Evolutionary conservation across 2,113 vertebrate species (phyloP).

Genomic region (Ochotona curzoniae): DNA sequence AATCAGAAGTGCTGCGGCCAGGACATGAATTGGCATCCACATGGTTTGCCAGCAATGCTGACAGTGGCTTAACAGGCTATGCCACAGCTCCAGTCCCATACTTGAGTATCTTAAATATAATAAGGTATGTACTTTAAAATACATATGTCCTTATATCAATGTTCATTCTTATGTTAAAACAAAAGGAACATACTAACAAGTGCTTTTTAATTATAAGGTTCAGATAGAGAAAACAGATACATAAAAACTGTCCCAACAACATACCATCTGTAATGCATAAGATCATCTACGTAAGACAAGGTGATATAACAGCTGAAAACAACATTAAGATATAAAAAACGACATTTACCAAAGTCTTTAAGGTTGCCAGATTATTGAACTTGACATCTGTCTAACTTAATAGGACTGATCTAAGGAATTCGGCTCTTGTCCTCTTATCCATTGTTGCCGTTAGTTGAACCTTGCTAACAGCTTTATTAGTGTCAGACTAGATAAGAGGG

Average conservation of each 20-base stretch:
- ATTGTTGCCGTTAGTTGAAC: slow-evolving; percentile 29
- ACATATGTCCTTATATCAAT: not conserved
- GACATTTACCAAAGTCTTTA: slow-evolving; percentile 52
- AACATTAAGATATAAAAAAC: slow-evolving; percentile 48
- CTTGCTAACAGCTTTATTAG: slow-evolving; percentile 42
- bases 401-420: slow-evolving; percentile 47
- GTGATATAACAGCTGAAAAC: slow-evolving; percentile 46
- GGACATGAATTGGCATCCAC: too few species aligned
- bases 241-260: not conserved
- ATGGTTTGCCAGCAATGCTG: too few species aligned
- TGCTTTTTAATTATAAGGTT: not conserved
- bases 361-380: slow-evolving; percentile 52
- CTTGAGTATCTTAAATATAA: not conserved
- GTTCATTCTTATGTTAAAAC: slow-evolving; percentile 42
- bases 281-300: slow-evolving; percentile 20
- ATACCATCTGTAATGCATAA: slow-evolving; percentile 34
- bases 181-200: not conserved
- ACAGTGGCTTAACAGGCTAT: too few species aligned
- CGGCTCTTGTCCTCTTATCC: not conserved
- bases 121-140: too few species aligned
- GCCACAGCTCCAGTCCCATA: too few species aligned
- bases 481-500: slow-evolving; percentile 57
- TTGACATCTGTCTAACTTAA: slow-evolving; percentile 60
- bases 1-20: too few species aligned
- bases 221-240: slow-evolving; percentile 32